phyloP scores from a whole-genome alignment of 30 jellyfish, hydroid and myxozoan genomes.

The Cassiopea andromeda region DNA sequence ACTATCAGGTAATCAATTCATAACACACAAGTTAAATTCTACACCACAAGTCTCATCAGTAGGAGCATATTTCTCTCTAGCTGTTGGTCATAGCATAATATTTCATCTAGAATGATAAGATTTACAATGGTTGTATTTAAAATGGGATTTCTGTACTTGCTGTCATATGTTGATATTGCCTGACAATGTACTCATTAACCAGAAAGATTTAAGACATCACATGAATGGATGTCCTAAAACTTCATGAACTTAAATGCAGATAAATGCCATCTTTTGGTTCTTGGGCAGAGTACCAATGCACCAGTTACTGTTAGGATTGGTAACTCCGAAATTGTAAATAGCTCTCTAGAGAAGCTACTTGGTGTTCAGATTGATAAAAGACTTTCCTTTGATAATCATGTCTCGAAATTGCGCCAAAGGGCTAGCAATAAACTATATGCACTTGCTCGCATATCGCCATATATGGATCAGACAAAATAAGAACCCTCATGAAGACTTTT shows the following conservation, averaged over 20 bases:
- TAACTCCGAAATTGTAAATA: not conserved
- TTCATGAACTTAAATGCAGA: conserved; percentile 21
- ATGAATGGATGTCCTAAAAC: conserved; percentile 1
- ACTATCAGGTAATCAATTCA: too few relatives aligned
- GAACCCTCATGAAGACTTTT: conserved; percentile 6
- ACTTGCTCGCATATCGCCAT: conserved; percentile 16
- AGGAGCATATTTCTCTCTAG: too few relatives aligned
- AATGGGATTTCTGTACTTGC: too few relatives aligned
- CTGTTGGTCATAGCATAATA: too few relatives aligned
- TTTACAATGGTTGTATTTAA: too few relatives aligned
- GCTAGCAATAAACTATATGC: conserved; percentile 22
- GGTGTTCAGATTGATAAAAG: not conserved
- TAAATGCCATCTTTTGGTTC: conserved; percentile 23
- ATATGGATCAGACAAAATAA: not conserved
- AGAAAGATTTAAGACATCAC: not conserved
- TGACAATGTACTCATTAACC: too few relatives aligned
- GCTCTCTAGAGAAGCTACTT: conserved; percentile 32
- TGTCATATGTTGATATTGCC: too few relatives aligned
- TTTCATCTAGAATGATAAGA: too few relatives aligned
- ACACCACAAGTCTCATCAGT: too few relatives aligned
- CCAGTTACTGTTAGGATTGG: conserved; percentile 15
- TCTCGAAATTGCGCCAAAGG: not conserved
- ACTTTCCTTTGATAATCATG: conserved; percentile 2
- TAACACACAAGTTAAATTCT: too few relatives aligned
- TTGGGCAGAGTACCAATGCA: conserved; percentile 21